Conservation (phyloP, 2,888 invertebrate species). For the Creontiades dilutus region DNA sequence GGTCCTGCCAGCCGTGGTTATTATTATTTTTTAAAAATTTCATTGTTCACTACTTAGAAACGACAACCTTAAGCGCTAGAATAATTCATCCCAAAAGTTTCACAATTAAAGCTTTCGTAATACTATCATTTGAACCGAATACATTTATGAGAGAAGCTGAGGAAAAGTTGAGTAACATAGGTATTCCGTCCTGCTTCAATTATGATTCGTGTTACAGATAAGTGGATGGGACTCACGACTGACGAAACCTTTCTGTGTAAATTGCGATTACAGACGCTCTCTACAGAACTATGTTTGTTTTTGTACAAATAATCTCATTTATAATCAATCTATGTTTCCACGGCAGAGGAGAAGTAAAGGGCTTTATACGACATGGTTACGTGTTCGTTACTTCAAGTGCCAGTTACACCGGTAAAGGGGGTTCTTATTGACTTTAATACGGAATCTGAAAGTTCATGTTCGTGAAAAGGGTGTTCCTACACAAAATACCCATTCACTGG, state of each 20-base stretch:
- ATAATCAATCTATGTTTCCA: too few species aligned
- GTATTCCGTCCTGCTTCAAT: conserved; percentile 24
- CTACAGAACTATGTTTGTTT: too few species aligned
- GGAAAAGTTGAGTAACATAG: neutral
- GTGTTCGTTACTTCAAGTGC: too few species aligned
- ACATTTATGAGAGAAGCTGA: conserved; percentile 57
- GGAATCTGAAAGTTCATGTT: too few species aligned
- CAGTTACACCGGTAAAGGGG: too few species aligned
- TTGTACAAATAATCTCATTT: too few species aligned
- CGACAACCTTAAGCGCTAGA: conserved; percentile 56
- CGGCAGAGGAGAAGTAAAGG: too few species aligned
- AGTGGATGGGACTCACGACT: neutral
- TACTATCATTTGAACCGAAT: conserved; percentile 61
- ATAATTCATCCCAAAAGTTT: conserved; percentile 59
- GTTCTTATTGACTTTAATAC: too few species aligned
- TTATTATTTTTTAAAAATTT: neutral
- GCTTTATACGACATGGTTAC: too few species aligned
- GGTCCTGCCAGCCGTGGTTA: conserved; percentile 50
- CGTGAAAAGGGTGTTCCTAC: too few species aligned
- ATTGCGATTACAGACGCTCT: too few species aligned
- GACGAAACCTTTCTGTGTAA: neutral
- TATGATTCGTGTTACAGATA: neutral
- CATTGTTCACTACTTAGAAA: conserved; percentile 46
- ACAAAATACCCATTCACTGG: too few species aligned
- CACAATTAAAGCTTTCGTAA: conserved; percentile 65